Base-by-base conservation (phyloP, 2,888 invertebrate genomes). In the Oxystoma pomonae region DNA sequence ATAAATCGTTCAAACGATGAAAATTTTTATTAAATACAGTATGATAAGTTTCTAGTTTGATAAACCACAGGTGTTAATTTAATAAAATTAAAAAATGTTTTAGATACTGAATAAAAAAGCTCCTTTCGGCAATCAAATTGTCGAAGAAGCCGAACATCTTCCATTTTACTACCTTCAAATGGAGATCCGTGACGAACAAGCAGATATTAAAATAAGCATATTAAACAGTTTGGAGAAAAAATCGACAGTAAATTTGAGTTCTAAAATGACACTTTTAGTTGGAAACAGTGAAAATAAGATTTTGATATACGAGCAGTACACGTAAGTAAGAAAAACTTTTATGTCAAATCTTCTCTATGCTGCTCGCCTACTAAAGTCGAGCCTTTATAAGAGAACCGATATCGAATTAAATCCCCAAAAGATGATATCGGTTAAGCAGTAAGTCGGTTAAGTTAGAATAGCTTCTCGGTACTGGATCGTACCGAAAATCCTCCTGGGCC, bases 61-160 rank as follows among this genome's bases (percentile, higher is more conserved):
- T n/a, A n/a, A n/a, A n/a, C n/a, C n/a, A n/a, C n/a, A n/a, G n/a
- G n/a, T n/a, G n/a, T n/a, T n/a, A n/a, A n/a, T n/a, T n/a, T n/a
- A n/a, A n/a, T n/a, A n/a, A n/a, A n/a, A n/a, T n/a, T 35, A 35
- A 35, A 35, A 35, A 35, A 35, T 35, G 35, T 35, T 35, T 35
- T 35, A 35, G 35, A 35, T 35, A 89, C 12, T 35, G 12, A 35
- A 35, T 76, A 85, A 89, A 75, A 85, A 87, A 53, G 86, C 90
- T 16, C 91, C 91, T 55, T 86, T 89, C 68, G 92, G 92, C 1
- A 88, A 88, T 74, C 78, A 84, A 55, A 74, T 92, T 1, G 82
- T 85, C 53, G 87, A 88, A 66, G 84, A 86, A 77, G 83, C 88
- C 16, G 77, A 79, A 55, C 78, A 84, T 18, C 80, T 91, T 1